These are phyloP conservation scores for Etheostoma spectabile DNA, from an alignment of 2,113 vertebrate genomes.

Conservation along the genomic window DNA sequence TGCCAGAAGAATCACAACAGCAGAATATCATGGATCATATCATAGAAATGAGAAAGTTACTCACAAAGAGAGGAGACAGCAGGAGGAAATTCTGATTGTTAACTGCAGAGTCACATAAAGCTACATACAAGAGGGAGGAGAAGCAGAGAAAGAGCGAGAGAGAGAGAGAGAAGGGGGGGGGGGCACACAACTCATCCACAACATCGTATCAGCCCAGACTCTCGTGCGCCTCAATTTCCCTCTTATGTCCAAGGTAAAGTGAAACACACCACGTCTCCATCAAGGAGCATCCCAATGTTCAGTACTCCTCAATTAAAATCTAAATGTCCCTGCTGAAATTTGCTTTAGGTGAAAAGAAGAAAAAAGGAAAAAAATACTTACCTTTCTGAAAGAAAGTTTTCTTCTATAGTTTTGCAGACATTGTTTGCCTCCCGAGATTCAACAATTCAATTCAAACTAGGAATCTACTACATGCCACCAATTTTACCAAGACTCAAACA, in stretches of 20 bases:
- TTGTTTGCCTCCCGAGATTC: conserved; percentile 29
- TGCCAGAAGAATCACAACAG: background rate
- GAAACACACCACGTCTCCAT: conserved; percentile 88
- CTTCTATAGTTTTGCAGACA: conserved; percentile 13
- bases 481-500: background rate
- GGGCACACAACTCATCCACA: conserved; percentile 75
- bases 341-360: background rate
- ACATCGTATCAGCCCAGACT: conserved; percentile 88
- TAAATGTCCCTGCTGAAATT: background rate
- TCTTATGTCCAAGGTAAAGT: conserved; percentile 89
- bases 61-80: conserved; percentile 95
- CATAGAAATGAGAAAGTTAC: conserved; percentile 89
- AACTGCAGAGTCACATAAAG: conserved; percentile 93
- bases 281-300: conserved; percentile 47
- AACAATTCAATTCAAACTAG: background rate
- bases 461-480: background rate
- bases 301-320: background rate
- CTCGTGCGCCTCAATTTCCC: conserved; percentile 89
- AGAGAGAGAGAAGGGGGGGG: conserved; percentile 52
- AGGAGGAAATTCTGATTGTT: conserved; percentile 93
- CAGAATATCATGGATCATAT: background rate
- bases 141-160: conserved; percentile 68
- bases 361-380: conserved; percentile 28
- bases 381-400: conserved; percentile 54
- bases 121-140: conserved; percentile 91